Conservation (phyloP, 2,113 vertebrate species). For the Solea senegalensis region DNA sequence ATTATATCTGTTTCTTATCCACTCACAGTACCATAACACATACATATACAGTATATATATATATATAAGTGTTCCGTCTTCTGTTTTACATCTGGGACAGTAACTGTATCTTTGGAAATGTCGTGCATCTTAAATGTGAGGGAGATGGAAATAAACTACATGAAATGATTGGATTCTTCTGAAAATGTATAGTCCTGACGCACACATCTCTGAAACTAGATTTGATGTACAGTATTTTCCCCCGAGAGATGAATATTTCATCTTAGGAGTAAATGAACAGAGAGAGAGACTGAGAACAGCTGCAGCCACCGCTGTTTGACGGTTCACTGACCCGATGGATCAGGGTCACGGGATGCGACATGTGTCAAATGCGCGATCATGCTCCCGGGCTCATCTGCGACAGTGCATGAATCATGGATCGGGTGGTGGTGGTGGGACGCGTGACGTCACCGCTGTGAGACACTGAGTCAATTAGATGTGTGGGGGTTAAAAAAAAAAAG, state of each 20-base stretch:
- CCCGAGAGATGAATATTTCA: constrained; percentile 26
- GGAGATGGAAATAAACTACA: no score
- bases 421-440: constrained; percentile 4
- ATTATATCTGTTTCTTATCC: no score
- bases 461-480: constrained; percentile 5
- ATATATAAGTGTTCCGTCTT: no score
- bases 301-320: constrained; percentile 7
- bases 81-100: no score
- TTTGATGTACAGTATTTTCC: no score
- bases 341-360: constrained; percentile 18
- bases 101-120: no score
- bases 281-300: neutral
- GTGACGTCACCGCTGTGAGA: constrained; percentile 36
- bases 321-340: constrained; percentile 18
- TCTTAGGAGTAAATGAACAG: constrained; percentile 3
- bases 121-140: no score
- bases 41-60: no score
- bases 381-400: constrained; percentile 33
- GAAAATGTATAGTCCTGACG: no score
- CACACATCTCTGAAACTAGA: no score
- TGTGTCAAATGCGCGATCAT: constrained; percentile 28
- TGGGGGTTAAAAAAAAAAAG: neutral
- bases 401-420: constrained; percentile 38
- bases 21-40: no score
- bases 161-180: no score